Evolutionary conservation across 2,888 invertebrate genomes (phyloP).

Genomic region (Conistra vaccinii): DNA sequence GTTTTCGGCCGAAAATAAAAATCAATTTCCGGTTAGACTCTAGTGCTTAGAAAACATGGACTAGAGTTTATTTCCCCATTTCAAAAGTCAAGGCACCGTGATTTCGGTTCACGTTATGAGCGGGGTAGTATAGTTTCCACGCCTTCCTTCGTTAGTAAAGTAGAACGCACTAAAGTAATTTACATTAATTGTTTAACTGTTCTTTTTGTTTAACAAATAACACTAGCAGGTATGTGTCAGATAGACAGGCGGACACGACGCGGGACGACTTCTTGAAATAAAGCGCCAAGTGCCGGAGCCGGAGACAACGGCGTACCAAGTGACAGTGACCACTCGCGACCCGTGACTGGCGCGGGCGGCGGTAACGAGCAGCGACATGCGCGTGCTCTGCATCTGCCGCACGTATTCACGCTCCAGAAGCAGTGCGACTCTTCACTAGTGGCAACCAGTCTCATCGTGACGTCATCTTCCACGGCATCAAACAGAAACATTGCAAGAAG

Average conservation of each 20-base stretch:
- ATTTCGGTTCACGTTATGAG: background rate
- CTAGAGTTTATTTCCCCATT: background rate
- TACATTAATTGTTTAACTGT: background rate
- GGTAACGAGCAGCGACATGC: slow-evolving; percentile 20
- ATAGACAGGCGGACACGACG: slow-evolving; percentile 7
- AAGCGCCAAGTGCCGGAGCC: slow-evolving; percentile 16
- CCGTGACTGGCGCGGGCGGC: background rate
- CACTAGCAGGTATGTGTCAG: background rate
- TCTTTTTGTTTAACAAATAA: background rate
- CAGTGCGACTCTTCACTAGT: background rate
- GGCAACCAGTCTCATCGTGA: background rate
- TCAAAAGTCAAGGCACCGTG: background rate
- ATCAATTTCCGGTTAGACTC: background rate
- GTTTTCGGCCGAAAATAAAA: background rate
- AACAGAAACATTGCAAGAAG: background rate
- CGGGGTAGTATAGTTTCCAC: background rate
- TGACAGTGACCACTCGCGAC: background rate
- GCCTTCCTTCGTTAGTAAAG: background rate
- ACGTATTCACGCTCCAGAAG: background rate
- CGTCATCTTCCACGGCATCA: background rate
- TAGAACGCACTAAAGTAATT: background rate
- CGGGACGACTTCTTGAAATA: background rate
- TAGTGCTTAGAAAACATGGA: background rate
- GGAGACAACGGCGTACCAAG: no score
- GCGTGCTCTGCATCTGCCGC: slow-evolving; percentile 32